Base-by-base conservation (phyloP, 2,797 vertebrate genomes). In the Melanotaenia boesemani region DNA sequence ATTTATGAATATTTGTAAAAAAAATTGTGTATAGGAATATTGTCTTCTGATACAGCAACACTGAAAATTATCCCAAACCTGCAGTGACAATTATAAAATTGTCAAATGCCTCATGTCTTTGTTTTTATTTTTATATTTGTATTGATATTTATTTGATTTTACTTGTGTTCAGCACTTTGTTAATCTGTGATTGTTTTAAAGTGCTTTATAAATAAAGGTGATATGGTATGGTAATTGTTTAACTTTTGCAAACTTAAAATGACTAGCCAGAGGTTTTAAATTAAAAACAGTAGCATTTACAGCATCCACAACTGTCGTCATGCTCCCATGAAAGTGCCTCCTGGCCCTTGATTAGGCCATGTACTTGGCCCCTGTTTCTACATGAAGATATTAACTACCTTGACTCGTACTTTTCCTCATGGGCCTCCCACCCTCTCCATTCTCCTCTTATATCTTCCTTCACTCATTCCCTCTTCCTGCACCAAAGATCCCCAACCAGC, bases 401-500 rank as follows among this genome's bases (percentile, higher is more conserved):
- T 20, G 59, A 87, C 85, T 86, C 84, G 76, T 68, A 82, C 74
- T 89, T 85, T 79, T 83, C 67, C 83, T 16, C 39, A 52, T 26
- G 83, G 77, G 81, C 85, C 84, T 87, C 86, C 80, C 72, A 80
- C 79, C 77, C 78, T 76, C 41, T 60, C 72, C 20, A 18, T 56
- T 68, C 79, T 82, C 70, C 63, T 77, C 73, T 79, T 71, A 72
- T 75, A 75, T 81, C 75, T 67, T 74, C 76, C 71, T 72, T 67
- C 76, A 72, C 69, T 73, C 73, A 72, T 56, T 66, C 83, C 75
- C 60, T 72, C 72, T 72, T 74, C 74, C 70, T 80, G 74, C 81
- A 84, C 66, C 78, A 67, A 52, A 84, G 70, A 77, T 90, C 91
- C 89, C 81, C 76, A 67, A 89, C 87, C 91, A 92, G 92, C 92